Evolutionary conservation across 2,888 invertebrate genomes (phyloP).

Genomic region (Flexamia atlantica): DNA sequence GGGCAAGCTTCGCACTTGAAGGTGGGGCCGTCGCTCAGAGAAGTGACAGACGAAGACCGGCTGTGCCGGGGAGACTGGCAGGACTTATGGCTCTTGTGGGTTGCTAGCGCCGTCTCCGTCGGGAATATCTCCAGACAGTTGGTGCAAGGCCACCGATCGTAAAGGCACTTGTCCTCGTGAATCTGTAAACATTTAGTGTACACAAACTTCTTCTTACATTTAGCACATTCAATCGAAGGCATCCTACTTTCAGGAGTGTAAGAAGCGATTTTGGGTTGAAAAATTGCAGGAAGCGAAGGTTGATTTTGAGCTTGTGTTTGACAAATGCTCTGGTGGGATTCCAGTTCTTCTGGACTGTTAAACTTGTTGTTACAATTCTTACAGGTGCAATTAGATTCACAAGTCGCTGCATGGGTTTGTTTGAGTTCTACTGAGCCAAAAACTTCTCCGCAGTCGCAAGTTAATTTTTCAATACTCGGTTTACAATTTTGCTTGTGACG

Average conservation of each 20-base stretch:
- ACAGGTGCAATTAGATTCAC: conserved; percentile 31
- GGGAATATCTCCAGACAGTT: conserved; percentile 46
- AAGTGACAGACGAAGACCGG: not conserved
- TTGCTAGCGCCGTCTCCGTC: conserved; percentile 12
- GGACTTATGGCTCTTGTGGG: conserved; percentile 42
- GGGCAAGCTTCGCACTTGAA: conserved; percentile 40
- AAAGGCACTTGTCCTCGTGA: conserved; percentile 37
- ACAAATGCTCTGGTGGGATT: conserved; percentile 28
- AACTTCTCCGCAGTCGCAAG: conserved; percentile 54
- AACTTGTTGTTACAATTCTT: conserved; percentile 42
- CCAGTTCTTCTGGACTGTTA: conserved; percentile 51
- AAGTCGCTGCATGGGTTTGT: conserved; percentile 22
- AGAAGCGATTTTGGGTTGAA: not conserved
- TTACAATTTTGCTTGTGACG: conserved; percentile 59
- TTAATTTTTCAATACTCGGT: conserved; percentile 36
- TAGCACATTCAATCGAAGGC: conserved; percentile 27
- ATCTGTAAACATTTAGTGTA: conserved; percentile 35
- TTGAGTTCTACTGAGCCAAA: conserved; percentile 44
- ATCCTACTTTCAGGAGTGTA: conserved; percentile 5
- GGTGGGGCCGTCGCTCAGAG: conserved; percentile 6
- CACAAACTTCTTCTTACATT: conserved; percentile 42
- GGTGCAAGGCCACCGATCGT: conserved; percentile 47
- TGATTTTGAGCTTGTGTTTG: conserved; percentile 29
- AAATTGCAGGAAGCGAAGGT: not conserved
- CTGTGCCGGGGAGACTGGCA: conserved; percentile 13